Base-by-base conservation (phyloP, 1,140 invertebrate genomes). In the Andricus grossulariae region DNA sequence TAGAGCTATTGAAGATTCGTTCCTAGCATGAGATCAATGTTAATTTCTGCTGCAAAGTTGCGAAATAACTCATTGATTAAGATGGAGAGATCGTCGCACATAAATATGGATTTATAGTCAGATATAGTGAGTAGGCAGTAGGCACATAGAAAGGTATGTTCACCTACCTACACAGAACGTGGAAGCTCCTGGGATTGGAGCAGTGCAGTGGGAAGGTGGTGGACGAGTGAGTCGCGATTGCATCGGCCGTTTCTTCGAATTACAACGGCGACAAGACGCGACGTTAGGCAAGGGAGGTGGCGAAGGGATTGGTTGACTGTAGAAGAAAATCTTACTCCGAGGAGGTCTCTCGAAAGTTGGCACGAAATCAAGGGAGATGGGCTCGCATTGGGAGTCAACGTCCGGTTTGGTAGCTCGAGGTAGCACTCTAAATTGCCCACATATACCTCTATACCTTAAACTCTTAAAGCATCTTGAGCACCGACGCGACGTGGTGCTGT, bases 231-330 rank as follows among this genome's bases (percentile, higher is more conserved):
- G 5, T 16, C 10, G 13, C 45, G 45, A 50, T 50, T 50, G 21
- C 13, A 71, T 71, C 15, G 50, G 50, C 32, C 71, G 73, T 83
- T 54, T 71, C 70, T 76, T 74, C 74, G 76, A 72, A 78, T 79
- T 76, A 50, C 75, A 76, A 49, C 71, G 60, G 50, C 75, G 77
- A 71, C 75, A 57, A 19, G 51, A 57, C 32, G 50, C 25, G 19
- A 52, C 10, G 49, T 21, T 19, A 60, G 50, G 54, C 49, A 54
- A 32, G 50, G 25, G 50, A 39, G 49, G 6, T 45, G 13, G 18
- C 51, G 18, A 12, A 71, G 55, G 76, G 25, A 60, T 60, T 73
- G 13, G 39, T 45, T 45, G 39, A 10, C 39, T 45, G 39, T 10
- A 7, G 50, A 49, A 45, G 49, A 76, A 73, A 55, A 76, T 57